A percentile compares a stretch with the other conserved stretches of the same genome.
These are phyloP conservation scores for Ormyrus labotus DNA, from an alignment of 2,888 invertebrate species.

Conservation along the genomic window DNA sequence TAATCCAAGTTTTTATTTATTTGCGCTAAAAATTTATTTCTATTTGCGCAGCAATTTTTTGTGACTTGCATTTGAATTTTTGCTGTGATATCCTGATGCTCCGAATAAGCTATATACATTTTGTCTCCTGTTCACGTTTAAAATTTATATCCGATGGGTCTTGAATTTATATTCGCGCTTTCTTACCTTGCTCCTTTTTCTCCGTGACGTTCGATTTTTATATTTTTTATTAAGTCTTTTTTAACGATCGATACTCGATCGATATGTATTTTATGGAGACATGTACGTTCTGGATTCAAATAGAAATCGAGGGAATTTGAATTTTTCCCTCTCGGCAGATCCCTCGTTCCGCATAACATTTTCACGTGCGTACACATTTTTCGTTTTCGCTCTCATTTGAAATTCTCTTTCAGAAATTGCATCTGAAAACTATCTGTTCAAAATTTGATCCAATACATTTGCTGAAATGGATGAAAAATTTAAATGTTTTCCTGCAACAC, in stretches of 20 bases:
- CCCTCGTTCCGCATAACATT: slow-evolving; percentile 8
- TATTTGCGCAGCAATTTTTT: no score
- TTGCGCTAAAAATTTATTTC: no score
- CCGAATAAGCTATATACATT: no score
- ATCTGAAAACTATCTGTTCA: no score
- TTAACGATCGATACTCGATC: background rate
- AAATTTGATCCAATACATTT: no score
- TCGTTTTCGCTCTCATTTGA: slow-evolving; percentile 10
- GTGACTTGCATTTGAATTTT: no score
- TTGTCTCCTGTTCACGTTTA: no score
- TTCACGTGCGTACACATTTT: slow-evolving; percentile 6
- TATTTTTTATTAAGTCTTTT: slow-evolving; percentile 16
- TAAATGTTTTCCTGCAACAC: no score
- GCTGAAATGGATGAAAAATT: no score
- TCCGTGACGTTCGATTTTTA: background rate
- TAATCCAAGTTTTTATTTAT: no score
- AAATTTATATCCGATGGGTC: no score
- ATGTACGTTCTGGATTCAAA: slow-evolving; percentile 25
- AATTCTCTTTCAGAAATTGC: background rate
- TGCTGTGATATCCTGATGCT: no score
- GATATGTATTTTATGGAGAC: slow-evolving; percentile 21
- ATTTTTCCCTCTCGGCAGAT: slow-evolving; percentile 26
- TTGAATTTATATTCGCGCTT: slow-evolving; percentile 5
- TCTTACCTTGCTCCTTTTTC: background rate
- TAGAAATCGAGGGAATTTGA: slow-evolving; percentile 26